Evolutionary conservation across 2,113 vertebrate genomes (phyloP).

Genomic region (Osmerus eperlanus): DNA sequence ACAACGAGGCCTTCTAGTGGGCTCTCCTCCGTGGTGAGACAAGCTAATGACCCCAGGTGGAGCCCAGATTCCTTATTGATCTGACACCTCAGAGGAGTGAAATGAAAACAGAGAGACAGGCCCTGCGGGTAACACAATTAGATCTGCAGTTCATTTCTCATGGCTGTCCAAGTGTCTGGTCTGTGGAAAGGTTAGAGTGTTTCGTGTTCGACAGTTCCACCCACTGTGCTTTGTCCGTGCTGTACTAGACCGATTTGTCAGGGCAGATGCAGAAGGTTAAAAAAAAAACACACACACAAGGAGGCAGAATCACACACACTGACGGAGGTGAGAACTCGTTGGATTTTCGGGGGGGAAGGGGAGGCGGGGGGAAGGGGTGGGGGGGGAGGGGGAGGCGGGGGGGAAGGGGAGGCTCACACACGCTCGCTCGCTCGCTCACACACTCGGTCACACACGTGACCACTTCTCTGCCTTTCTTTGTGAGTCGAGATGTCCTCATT

Average conservation of each 20-base stretch:
- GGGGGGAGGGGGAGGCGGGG: neutral
- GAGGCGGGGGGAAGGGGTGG: constrained; percentile 13
- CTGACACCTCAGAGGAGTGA: constrained; percentile 49
- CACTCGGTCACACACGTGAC: neutral
- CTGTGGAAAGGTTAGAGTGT: neutral
- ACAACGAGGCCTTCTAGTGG: constrained; percentile 24
- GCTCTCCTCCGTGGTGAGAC: constrained; percentile 43
- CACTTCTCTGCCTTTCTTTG: constrained; percentile 32
- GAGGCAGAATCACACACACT: too few relatives aligned
- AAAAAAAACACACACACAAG: too few relatives aligned
- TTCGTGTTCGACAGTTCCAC: neutral
- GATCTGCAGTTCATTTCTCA: constrained; percentile 51
- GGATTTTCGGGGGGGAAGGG: neutral
- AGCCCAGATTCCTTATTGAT: constrained; percentile 63
- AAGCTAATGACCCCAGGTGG: constrained; percentile 57
- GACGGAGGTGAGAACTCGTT: too few relatives aligned
- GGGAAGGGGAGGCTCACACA: constrained; percentile 8
- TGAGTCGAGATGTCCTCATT: constrained; percentile 46
- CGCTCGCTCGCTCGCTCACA: neutral
- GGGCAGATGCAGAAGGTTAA: too few relatives aligned
- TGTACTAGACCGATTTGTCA: too few relatives aligned
- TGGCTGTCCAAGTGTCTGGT: constrained; percentile 36
- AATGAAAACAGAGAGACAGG: constrained; percentile 50
- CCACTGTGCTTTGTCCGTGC: too few relatives aligned
- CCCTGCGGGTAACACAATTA: constrained; percentile 43